Conservation (phyloP, 2,113 vertebrate genomes). For the Dendrocopos noguchii region DNA sequence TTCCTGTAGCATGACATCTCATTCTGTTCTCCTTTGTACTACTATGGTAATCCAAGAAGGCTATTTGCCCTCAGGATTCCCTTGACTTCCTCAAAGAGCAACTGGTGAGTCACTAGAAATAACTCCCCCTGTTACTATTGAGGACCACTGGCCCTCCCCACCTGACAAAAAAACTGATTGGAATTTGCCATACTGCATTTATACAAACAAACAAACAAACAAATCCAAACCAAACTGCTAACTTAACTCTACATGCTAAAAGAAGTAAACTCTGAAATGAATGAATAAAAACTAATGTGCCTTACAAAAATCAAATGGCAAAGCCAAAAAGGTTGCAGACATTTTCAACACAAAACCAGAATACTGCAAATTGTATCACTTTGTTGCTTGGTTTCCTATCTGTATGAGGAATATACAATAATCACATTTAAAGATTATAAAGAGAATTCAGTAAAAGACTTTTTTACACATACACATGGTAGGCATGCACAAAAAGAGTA, state of each 20-base stretch:
- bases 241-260: not conserved
- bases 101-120: not conserved
- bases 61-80: not conserved
- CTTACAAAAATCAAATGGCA: not conserved
- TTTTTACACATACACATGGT: not conserved
- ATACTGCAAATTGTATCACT: not conserved
- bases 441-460: not conserved
- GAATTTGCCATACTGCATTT: not conserved
- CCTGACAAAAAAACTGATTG: not conserved
- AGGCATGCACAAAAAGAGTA: not conserved
- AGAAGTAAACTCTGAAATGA: not conserved
- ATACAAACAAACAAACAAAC: not conserved
- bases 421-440: not conserved
- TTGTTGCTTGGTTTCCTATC: not conserved
- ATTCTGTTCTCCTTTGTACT: not conserved
- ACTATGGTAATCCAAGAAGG: not conserved
- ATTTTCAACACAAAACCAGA: not conserved
- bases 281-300: not conserved
- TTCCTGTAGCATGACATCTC: not conserved
- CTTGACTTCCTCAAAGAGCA: not conserved
- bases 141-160: not conserved
- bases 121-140: not conserved
- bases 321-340: not conserved
- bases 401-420: not conserved
- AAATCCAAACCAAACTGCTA: not conserved